Evolutionary conservation across 92 coral and sea anemone species (phyloP).

Genomic region (Paragorgia papillata): DNA sequence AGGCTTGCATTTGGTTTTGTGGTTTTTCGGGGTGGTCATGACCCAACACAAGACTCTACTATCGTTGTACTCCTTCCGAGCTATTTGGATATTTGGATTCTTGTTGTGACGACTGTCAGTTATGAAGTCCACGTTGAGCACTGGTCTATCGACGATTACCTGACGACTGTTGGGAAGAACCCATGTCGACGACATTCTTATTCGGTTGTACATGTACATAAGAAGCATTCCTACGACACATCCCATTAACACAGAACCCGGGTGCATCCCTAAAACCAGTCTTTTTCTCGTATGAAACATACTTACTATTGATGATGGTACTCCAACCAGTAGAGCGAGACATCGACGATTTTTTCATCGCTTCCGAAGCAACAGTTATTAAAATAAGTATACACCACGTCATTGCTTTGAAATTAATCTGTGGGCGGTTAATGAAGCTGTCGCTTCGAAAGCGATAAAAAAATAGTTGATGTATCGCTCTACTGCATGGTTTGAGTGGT

Average conservation of each 20-base stretch:
- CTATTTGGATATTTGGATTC: slow-evolving; percentile 47
- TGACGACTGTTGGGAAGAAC: slow-evolving; percentile 19
- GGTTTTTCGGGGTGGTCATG: slow-evolving; percentile 79
- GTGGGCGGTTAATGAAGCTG: too few relatives aligned
- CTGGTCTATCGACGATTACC: slow-evolving; percentile 34
- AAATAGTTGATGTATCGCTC: too few relatives aligned
- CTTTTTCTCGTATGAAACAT: too few relatives aligned
- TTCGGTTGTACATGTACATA: slow-evolving; percentile 34
- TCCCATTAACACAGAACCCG: slow-evolving; percentile 1
- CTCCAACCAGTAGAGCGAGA: too few relatives aligned
- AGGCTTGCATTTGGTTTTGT: slow-evolving; percentile 73
- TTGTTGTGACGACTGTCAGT: slow-evolving; percentile 76
- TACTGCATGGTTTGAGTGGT: too few relatives aligned
- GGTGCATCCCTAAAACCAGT: too few relatives aligned
- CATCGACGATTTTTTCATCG: too few relatives aligned
- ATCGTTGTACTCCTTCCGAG: slow-evolving; percentile 49
- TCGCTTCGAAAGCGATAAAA: too few relatives aligned
- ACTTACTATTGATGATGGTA: too few relatives aligned
- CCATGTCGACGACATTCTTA: background rate
- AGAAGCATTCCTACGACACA: slow-evolving; percentile 10
- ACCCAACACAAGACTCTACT: slow-evolving; percentile 88
- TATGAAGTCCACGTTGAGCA: slow-evolving; percentile 73
- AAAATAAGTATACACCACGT: too few relatives aligned
- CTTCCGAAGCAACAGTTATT: too few relatives aligned
- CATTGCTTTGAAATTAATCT: too few relatives aligned